Evolutionary conservation across 2,797 vertebrate species (phyloP), one percentile per base, ranked within the genome.

Genomic region (Pteronotus mesoamericanus): DNA sequence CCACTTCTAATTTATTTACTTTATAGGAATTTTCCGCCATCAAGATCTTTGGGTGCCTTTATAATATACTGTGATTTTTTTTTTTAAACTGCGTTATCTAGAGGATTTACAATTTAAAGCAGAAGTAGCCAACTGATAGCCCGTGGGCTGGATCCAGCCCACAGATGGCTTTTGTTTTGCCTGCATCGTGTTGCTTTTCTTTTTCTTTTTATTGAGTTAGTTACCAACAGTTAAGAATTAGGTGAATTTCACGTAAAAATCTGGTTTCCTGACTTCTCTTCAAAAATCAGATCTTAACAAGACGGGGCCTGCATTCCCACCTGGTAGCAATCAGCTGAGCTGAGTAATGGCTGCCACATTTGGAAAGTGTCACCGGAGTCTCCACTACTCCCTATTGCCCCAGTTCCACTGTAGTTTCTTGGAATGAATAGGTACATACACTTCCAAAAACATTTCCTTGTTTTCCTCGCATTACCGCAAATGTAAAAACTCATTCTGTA

Each of bases 161-260:
- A 51, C 11, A 94, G 19, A 84, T 83, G 29, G 26, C 26, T 89
- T 93, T 77, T 91, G 5, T 57, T 88, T 79, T 61, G 8, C 29
- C 75, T 57, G 53, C 15, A 79, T 39, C 19, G 37, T 79, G 22
- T 26, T 34, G 46, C 34, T n/a, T 77, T 51, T 34, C n/a, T n/a
- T 22, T 22, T 37, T 22, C 3, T 87, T 79, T 75, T 64, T 55
- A 82, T 75, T 84, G 34, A 84, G 21, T 86, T 84, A 75, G 15
- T 66, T 85, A 85, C 9, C 37, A 96, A 37, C 24, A 61, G 85
- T 86, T 64, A 88, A 89, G 37, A 78, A 66, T 66, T 95, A 18
- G 37, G 74, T 15, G 22, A 90, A 87, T 85, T 85, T 92, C 53
- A 79, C 32, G 66, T 85, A 92, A 95, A 95, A 91, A n/a, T 87